Base-by-base conservation (phyloP, 2,888 invertebrate species). In the Campopleginae sp. region DNA sequence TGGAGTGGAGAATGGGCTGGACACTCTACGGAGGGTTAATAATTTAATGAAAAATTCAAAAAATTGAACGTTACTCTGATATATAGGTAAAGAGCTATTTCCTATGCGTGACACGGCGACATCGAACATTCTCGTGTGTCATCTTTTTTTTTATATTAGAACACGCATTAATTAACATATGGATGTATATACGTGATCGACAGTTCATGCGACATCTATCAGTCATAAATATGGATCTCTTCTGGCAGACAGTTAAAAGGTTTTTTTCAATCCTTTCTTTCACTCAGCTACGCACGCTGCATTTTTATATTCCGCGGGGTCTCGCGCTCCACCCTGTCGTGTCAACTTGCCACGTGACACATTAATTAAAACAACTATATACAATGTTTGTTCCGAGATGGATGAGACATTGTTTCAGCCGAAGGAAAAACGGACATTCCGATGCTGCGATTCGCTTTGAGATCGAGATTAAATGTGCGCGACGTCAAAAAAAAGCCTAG, bases 161-260 rank as follows among this genome's bases (percentile, higher is more conserved):
- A 17, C 38, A 23, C 10, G 38, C 42, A 70, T 31, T 8, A 12
- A 42, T 31, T 14, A 27, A 23, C 61, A n/a, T 58, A 44, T 38
- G 23, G 66, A 71, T 31, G 38, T 63, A 33, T 51, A 80, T 48
- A 33, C n/a, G 31, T 54, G 19, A 14, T 12, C 27, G 17, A 31
- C 51, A 54, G 27, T 23, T 51, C 42, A 42, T 65, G 27, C 44
- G 58, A 46, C 61, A 79, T 75, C 66, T 10, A 70, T 80, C 65
- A 63, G 19, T 51, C 65, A 72, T 77, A 23, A 51, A 82, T 85
- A 79, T 78, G 19, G 65, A 78, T 72, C 12, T 17, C 38, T 78
- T 48, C 44, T 71, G 5, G 17, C 58, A 12, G 23, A 63, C 23
- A 51, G 33, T 31, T 46, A 46, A 77, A 58, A 65, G 12, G 12